These are phyloP conservation scores for Potamarius usumacintae DNA, from an alignment of 2,113 vertebrate species.

Conservation along the genomic window DNA sequence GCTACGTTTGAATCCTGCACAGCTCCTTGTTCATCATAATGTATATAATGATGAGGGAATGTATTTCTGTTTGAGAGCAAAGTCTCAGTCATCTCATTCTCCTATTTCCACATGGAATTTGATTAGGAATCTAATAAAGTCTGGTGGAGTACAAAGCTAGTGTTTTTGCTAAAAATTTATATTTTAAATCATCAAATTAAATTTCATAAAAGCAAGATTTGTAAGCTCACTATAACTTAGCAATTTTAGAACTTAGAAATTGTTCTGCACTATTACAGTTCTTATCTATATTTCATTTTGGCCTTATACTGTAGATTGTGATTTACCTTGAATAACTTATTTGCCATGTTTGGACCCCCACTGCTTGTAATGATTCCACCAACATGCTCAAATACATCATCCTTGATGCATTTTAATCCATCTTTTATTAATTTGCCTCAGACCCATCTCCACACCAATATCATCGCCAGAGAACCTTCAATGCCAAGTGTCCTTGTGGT, in stretches of 20 bases:
- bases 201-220: background rate
- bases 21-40: constrained; percentile 41
- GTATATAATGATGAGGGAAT: constrained; percentile 24
- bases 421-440: background rate
- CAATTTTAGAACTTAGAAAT: background rate
- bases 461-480: background rate
- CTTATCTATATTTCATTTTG: background rate
- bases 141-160: background rate
- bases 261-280: background rate
- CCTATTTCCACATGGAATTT: constrained; percentile 39
- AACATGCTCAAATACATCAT: background rate
- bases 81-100: constrained; percentile 28
- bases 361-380: background rate
- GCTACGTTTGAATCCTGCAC: constrained; percentile 21
- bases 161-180: background rate
- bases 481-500: background rate
- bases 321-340: background rate
- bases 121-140: constrained; percentile 46
- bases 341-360: background rate
- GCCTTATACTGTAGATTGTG: background rate
- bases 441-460: background rate
- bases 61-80: constrained; percentile 21
- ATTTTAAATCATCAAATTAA: background rate
- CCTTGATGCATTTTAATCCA: background rate
- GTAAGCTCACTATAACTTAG: background rate